Evolutionary conservation across 2,888 invertebrate genomes (phyloP), one percentile per base, ranked within the genome.

Genomic region (Ophonus ardosiacus): DNA sequence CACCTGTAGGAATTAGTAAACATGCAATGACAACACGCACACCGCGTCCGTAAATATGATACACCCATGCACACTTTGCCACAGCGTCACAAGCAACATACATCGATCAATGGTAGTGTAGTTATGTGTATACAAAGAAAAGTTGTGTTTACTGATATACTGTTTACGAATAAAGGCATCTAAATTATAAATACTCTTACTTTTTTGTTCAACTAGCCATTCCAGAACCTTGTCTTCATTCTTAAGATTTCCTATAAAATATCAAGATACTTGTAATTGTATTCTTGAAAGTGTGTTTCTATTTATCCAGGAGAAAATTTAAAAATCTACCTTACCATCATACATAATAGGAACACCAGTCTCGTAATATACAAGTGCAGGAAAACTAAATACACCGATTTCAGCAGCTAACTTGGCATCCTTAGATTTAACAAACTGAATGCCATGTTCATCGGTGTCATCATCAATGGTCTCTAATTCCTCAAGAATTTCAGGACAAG

Each of bases 151-250:
- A 80, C 81, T 56, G 85, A 84, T 86, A 85, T 86, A 85, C 86
- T 82, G 86, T 87, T 86, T 86, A 86, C 86, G 56, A 56, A 68
- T 63, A 65, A 86, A 86, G 78, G 86, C 84, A 74, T 56, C 21
- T 15, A 83, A 83, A 74, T 8, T 76, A 80, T 71, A 61, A 81
- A 93, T 93, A 93, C 94, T 94, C 97, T 97, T 97, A 97, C 97
- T 97, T 96, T 97, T 97, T 94, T 97, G 97, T 94, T 96, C 96
- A 93, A 97, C 94, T 93, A 98, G 96, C 97, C 97, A 98, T 94
- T 96, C 96, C 94, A 98, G 95, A 93, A 98, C 97, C 94, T 96
- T 96, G 93, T 96, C 96, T 95, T 97, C 97, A 92, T 97, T 96
- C 94, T 95, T 96, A 94, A 97, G 96, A 95, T 97, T 96, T 94